Percentiles rank a stretch among this genome's conserved stretches.
phyloP scores from a whole-genome alignment of 1,140 invertebrate species.

The Drosophila pseudoananassae region DNA sequence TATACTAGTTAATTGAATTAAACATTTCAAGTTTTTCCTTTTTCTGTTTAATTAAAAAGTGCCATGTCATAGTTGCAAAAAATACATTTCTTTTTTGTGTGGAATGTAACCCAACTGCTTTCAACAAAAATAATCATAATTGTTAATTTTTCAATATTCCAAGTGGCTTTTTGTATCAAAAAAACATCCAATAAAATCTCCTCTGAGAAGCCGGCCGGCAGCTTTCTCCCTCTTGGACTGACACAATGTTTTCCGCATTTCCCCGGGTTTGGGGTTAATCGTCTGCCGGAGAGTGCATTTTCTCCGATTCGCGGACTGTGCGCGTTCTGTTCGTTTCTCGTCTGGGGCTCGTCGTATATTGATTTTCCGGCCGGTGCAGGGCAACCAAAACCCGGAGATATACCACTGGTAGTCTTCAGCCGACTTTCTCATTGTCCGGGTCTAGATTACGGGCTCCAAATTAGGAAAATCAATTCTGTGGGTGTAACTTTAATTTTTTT shows the following conservation, averaged over 20 bases:
- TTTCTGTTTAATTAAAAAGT: no score
- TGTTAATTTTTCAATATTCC: not conserved
- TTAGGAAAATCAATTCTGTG: conserved; percentile 1
- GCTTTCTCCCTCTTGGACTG: conserved; percentile 4
- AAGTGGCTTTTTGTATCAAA: not conserved
- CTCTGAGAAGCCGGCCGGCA: conserved; percentile 25
- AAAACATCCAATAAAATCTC: not conserved
- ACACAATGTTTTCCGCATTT: conserved; percentile 22
- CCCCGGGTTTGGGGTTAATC: conserved; percentile 13
- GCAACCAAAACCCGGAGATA: conserved; percentile 15
- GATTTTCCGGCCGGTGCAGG: conserved; percentile 45
- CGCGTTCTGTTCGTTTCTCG: conserved; percentile 26
- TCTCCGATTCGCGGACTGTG: conserved; percentile 21
- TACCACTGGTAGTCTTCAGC: conserved; percentile 28
- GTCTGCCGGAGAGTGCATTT: conserved; percentile 43
- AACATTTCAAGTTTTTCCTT: no score
- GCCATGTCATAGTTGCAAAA: no score
- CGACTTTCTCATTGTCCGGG: conserved; percentile 30
- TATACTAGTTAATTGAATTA: no score
- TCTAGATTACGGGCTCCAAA: conserved; percentile 5
- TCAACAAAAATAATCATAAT: no score
- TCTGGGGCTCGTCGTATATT: conserved; percentile 45
- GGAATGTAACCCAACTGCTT: no score
- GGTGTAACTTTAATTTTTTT: conserved; percentile 1
- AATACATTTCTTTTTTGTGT: no score